phyloP scores from a whole-genome alignment of 2,888 invertebrate genomes.

The Eumerus sabulonum region DNA sequence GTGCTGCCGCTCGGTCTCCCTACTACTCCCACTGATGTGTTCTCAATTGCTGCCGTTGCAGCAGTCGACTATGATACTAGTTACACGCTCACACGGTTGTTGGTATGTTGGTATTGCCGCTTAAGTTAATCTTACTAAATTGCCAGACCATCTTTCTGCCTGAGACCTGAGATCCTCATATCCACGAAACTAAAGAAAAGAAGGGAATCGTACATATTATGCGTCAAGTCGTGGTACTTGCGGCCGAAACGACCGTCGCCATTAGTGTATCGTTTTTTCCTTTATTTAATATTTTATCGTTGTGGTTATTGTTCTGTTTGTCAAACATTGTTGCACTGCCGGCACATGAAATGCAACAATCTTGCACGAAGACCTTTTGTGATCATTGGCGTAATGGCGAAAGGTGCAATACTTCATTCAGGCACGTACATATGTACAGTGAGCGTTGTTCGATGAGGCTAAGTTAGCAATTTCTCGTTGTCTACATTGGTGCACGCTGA shows the following conservation, averaged over 20 bases:
- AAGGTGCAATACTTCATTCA: no score
- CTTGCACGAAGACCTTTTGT: no score
- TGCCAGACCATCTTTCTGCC: no score
- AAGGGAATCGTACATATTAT: conserved; percentile 30
- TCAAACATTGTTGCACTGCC: conserved; percentile 26
- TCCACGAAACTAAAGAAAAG: conserved; percentile 21
- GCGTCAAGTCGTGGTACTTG: conserved; percentile 26
- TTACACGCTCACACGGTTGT: conserved; percentile 1
- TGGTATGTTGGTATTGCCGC: conserved; percentile 3
- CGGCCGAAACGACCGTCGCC: conserved; percentile 45
- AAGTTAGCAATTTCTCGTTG: no score
- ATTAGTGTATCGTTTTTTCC: conserved; percentile 20
- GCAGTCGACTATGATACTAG: conserved; percentile 3
- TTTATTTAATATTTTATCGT: conserved; percentile 5
- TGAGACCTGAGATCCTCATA: conserved; percentile 8
- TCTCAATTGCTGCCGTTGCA: conserved; percentile 25
- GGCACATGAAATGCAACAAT: no score
- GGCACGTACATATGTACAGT: no score
- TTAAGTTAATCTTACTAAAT: background rate
- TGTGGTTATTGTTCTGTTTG: conserved; percentile 27
- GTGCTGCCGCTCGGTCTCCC: conserved; percentile 8
- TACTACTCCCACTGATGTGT: background rate
- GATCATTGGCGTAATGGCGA: no score
- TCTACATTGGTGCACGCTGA: no score
- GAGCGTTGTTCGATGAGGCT: no score